Evolutionary conservation across 2,113 vertebrate species (phyloP).

Genomic region (Machaerirhynchus nigripectus): DNA sequence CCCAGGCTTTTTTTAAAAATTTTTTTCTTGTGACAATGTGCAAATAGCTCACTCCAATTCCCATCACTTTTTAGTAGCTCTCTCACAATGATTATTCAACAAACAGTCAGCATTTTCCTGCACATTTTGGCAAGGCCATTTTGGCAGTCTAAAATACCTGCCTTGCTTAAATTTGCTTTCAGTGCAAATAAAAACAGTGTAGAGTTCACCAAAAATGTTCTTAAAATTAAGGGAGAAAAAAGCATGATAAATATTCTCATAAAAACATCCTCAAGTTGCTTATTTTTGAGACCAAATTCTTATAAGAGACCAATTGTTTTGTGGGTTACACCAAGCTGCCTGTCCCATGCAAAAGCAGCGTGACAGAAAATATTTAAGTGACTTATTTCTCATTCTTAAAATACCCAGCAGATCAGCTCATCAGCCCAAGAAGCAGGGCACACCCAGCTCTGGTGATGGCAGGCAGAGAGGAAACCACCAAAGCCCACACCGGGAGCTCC

Average conservation of each 20-base stretch:
- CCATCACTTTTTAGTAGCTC: neutral
- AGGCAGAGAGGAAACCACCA: neutral
- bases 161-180: neutral
- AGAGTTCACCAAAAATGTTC: neutral
- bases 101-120: neutral
- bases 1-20: neutral
- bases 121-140: neutral
- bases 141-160: neutral
- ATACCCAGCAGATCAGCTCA: neutral
- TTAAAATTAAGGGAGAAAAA: neutral
- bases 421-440: neutral
- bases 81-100: neutral
- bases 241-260: neutral
- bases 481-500: neutral
- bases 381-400: neutral
- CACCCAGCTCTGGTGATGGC: rapidly evolving
- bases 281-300: neutral
- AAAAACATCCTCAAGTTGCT: neutral
- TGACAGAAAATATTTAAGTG: neutral
- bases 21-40: neutral
- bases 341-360: neutral
- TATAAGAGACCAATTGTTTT: neutral
- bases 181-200: neutral
- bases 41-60: neutral
- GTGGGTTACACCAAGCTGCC: neutral